Evolutionary conservation across 2,113 vertebrate species (phyloP), one percentile per base, ranked within the genome.

Genomic region (Phaethornis superciliosus): DNA sequence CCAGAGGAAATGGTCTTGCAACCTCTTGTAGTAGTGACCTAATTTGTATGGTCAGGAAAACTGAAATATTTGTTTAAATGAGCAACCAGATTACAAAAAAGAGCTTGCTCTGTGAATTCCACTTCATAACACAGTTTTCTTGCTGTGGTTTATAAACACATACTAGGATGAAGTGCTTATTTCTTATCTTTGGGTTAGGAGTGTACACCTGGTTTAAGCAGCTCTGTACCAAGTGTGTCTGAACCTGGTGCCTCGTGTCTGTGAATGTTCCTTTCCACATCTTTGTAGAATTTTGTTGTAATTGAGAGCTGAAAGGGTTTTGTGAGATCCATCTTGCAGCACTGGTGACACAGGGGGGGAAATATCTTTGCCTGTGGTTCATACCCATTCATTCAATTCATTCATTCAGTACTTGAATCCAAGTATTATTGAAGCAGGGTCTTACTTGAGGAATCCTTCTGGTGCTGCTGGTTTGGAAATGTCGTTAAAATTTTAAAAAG

Each of bases 131-230:
- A 8, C 26, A 62, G 40, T 37, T n/a, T 18, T 8, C n/a, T 20
- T 47, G 28, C 56, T 47, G 30, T 22, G 52, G 30, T 21, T 59
- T 3, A 4, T 18, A 10, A 40, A 18, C 26, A 14, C 9, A 3
- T 2, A 10, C 9, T 33, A 12, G 1, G 13, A 7, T 10, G 22
- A n/a, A 27, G 42, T 5, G 20, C n/a, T 52, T 0, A 0, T 70
- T 69, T 40, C 26, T 19, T 30, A 3, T 18, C 28, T 8, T 9
- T 20, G 17, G 4, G 7, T 55, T 37, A 27, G 8, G 35, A 37
- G 26, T 5, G 11, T 8, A 1, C 1, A 1, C 15, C 19, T 59
- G 32, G 15, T 32, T 49, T 23, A 6, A 44, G 60, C 23, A n/a
- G 47, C 47, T 68, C 0, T 30, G 2, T 14, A 2, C 1, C 4